Conservation (phyloP, 2,113 vertebrate genomes). For the Neodon shergylaensis region DNA sequence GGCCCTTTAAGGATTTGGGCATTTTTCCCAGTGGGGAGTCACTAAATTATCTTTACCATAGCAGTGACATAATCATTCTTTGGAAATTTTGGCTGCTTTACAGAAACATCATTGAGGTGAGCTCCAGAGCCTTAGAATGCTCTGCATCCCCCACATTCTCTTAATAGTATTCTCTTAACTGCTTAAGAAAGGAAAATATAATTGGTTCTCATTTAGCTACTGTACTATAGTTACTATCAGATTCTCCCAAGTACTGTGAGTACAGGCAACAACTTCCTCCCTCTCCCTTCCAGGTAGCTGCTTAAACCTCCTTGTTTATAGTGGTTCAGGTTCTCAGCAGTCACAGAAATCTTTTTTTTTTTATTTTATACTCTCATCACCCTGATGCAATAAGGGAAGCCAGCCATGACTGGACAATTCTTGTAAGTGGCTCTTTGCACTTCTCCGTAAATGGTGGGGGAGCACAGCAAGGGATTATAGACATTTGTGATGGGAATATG, state of each 20-base stretch:
- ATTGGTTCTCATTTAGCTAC: background rate
- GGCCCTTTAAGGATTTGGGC: background rate
- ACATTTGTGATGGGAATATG: background rate
- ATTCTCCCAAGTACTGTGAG: background rate
- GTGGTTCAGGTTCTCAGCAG: background rate
- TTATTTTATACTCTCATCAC: background rate
- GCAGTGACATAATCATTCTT: background rate
- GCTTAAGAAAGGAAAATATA: background rate
- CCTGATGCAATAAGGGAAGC: background rate
- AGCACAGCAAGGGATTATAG: background rate
- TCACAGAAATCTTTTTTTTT: background rate
- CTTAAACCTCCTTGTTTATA: no score
- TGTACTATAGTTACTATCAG: background rate
- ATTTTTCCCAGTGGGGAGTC: background rate
- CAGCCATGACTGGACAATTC: background rate
- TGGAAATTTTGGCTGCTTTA: background rate
- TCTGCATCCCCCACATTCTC: background rate
- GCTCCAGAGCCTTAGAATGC: background rate
- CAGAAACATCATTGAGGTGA: background rate
- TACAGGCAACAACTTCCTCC: background rate
- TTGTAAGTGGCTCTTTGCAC: background rate
- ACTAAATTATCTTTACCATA: slow-evolving; percentile 25
- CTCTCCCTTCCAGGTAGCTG: background rate
- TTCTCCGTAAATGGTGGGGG: background rate
- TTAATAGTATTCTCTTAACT: background rate